Base-by-base conservation (phyloP, 2,797 vertebrate species). In the Takifugu ocellatus region DNA sequence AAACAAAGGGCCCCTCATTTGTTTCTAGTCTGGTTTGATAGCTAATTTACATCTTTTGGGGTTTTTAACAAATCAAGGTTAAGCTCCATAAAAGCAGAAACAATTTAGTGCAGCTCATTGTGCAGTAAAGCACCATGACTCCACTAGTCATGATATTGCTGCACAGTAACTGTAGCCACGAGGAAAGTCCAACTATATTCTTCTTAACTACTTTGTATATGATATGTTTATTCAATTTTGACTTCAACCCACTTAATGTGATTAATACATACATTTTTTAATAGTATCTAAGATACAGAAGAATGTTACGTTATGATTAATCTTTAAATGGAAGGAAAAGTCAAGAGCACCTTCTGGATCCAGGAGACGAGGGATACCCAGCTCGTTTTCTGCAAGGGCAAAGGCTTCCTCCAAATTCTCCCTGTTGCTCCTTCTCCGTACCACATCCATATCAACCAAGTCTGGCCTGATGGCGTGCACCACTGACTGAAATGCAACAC, bases 391-490 rank as follows among this genome's bases (percentile, higher is more conserved):
- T 1, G 97, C 97, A 0, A 99, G 86, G 7, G 87, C 71, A 74
- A 99, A 99, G 10, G 96, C 97, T 0, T 94, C 93, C 76, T 98
- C 95, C 67, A 99, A 74, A 76, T 99, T 99, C 68, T 98, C 94
- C 53, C 87, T 91, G 68, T 97, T 97, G 44, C 91, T 85, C 68
- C 93, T 92, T 59, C 77, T 89, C 66, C 78, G 92, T 65, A 96
- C 90, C 60, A 79, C 87, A 24, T 97, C 93, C 90, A 99, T 91
- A 80, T 98, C 93, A 59, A 98, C 96, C 54, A 99, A 90, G 59
- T 99, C 94, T 1, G 97, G 96, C 3, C 95, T 92, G 77, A 99
- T 97, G 58, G 97, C 91, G 8, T 94, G 93, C 81, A 99, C 96
- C 65, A 99, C 72, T 0, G 94, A 93, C 77, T 98, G 94, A 85